phyloP scores from a whole-genome alignment of 2,113 vertebrate genomes.

The Vanacampus margaritifer region DNA sequence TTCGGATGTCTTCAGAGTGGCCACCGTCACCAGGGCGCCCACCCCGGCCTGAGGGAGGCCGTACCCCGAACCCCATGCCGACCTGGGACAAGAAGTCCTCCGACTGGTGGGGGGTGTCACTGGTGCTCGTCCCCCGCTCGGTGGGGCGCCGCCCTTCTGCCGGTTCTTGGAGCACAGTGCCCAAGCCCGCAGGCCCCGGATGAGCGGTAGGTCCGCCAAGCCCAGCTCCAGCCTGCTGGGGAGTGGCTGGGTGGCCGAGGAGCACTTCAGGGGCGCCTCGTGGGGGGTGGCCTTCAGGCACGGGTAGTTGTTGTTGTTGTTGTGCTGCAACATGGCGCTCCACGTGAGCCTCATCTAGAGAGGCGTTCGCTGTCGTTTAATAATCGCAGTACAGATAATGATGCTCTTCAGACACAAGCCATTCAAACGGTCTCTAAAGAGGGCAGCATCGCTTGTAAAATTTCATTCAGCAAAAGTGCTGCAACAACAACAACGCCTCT shows the following conservation, averaged over 20 bases:
- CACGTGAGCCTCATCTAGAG: slow-evolving; percentile 54
- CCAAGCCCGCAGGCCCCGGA: slow-evolving; percentile 72
- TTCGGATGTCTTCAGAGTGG: slow-evolving; percentile 72
- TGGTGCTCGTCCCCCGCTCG: slow-evolving; percentile 39
- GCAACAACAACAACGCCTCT: not conserved
- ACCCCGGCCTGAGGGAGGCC: slow-evolving; percentile 57
- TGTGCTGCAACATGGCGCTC: slow-evolving; percentile 73
- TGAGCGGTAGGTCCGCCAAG: slow-evolving; percentile 65
- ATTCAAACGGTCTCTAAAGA: not conserved
- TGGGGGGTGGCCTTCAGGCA: slow-evolving; percentile 60
- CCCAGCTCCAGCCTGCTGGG: slow-evolving; percentile 65
- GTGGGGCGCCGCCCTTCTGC: slow-evolving; percentile 39
- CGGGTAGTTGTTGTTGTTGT: slow-evolving; percentile 79
- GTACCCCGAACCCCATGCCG: slow-evolving; percentile 56
- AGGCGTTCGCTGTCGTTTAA: not conserved
- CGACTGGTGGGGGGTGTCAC: slow-evolving; percentile 23
- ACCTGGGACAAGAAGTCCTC: slow-evolving; percentile 38
- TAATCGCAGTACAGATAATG: not conserved
- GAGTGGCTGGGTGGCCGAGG: slow-evolving; percentile 55
- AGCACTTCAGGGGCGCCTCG: slow-evolving; percentile 63
- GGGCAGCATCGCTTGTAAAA: not conserved
- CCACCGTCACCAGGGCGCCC: slow-evolving; percentile 72
- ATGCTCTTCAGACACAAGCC: not conserved
- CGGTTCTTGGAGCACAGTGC: slow-evolving; percentile 68
- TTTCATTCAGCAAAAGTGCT: not conserved